Conservation (phyloP, 2,888 invertebrate genomes). For the Escarpia spicata region DNA sequence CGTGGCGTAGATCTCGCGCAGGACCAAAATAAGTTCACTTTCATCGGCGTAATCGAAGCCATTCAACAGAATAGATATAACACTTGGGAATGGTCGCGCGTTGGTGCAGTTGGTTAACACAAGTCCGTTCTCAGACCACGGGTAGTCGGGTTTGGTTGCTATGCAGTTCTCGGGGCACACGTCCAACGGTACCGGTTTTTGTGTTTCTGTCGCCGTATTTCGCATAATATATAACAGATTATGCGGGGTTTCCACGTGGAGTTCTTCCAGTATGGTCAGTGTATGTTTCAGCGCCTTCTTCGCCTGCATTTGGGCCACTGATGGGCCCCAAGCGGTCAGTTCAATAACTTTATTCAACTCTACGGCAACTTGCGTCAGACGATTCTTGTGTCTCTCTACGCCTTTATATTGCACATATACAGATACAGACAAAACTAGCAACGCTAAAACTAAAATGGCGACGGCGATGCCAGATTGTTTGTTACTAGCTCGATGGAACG, state of each 20-base stretch:
- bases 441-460: no score
- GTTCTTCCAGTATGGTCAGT: not conserved
- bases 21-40: not conserved
- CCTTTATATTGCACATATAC: no score
- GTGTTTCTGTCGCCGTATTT: not conserved
- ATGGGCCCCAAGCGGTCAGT: not conserved
- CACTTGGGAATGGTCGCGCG: not conserved
- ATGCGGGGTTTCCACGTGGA: not conserved
- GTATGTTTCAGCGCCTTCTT: not conserved
- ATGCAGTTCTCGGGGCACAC: not conserved
- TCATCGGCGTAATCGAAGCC: not conserved
- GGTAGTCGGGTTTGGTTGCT: not conserved
- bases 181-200: not conserved
- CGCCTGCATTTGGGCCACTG: not conserved
- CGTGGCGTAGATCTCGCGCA: conserved; percentile 10
- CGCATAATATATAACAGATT: not conserved
- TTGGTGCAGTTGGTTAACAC: not conserved
- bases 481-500: no score
- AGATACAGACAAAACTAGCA: no score
- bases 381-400: no score
- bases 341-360: not conserved
- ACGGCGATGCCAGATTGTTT: no score
- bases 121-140: not conserved
- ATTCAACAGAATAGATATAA: not conserved
- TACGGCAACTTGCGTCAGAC: no score